Percentiles rank a stretch among this genome's conserved stretches.
These are phyloP conservation scores for Plemyria rubiginata DNA, from an alignment of 2,888 invertebrate genomes.

Conservation along the genomic window DNA sequence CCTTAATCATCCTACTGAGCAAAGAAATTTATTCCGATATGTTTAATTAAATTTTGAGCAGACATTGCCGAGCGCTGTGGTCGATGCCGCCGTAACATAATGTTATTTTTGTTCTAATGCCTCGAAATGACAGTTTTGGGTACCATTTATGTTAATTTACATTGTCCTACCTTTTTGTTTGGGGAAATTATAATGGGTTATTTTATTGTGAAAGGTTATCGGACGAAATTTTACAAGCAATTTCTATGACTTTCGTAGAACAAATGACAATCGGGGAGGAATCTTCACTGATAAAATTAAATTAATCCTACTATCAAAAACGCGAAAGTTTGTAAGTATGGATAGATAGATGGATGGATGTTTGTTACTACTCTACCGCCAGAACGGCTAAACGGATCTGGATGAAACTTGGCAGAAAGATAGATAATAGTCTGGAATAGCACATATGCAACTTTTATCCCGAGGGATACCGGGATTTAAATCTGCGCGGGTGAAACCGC, in stretches of 20 bases:
- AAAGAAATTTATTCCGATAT: conserved; percentile 8
- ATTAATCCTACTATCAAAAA: too few species aligned
- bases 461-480: too few species aligned
- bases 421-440: too few species aligned
- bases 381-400: too few species aligned
- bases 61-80: conserved; percentile 29
- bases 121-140: conserved; percentile 36
- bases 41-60: conserved; percentile 59
- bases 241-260: conserved; percentile 11
- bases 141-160: conserved; percentile 38
- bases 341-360: too few species aligned
- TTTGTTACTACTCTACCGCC: too few species aligned
- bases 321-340: too few species aligned
- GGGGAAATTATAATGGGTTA: conserved; percentile 34
- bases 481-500: too few species aligned
- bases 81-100: conserved; percentile 34
- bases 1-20: too few species aligned
- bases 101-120: conserved; percentile 47
- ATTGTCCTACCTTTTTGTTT: conserved; percentile 37
- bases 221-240: conserved; percentile 19
- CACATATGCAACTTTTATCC: too few species aligned
- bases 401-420: too few species aligned
- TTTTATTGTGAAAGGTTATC: conserved; percentile 31
- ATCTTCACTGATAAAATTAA: too few species aligned
- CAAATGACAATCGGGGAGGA: neutral